Conservation (phyloP, 2,888 invertebrate species). For the Mylabris sibirica region DNA sequence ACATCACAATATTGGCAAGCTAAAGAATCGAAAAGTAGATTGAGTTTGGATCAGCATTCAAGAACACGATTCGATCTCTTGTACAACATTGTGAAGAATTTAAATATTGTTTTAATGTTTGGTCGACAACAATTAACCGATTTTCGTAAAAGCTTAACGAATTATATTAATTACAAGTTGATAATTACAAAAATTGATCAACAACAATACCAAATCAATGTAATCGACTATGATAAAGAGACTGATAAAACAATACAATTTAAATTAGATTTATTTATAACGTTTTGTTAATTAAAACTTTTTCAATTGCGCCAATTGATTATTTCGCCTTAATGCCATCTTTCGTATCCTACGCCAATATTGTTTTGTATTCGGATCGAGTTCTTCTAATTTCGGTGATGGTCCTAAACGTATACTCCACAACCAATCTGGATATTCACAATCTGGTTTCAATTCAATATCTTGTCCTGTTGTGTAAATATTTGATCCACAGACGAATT, state of each 20-base stretch:
- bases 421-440: constrained; percentile 92
- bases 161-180: constrained; percentile 41
- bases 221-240: constrained; percentile 39
- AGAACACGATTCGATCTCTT: constrained; percentile 40
- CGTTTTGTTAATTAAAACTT: constrained; percentile 64
- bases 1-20: constrained; percentile 48
- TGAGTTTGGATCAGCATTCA: constrained; percentile 45
- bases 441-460: constrained; percentile 75
- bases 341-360: constrained; percentile 83
- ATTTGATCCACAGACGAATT: constrained; percentile 86
- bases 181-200: constrained; percentile 30
- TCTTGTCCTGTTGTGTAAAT: constrained; percentile 82
- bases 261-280: constrained; percentile 32
- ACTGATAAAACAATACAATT: constrained; percentile 29
- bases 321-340: constrained; percentile 70
- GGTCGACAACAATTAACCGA: constrained; percentile 37
- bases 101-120: constrained; percentile 47
- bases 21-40: constrained; percentile 33
- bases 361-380: constrained; percentile 79
- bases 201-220: constrained; percentile 26
- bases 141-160: constrained; percentile 32
- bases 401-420: constrained; percentile 77
- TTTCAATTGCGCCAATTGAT: constrained; percentile 67
- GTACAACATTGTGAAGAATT: constrained; percentile 40
- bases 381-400: constrained; percentile 71